Percentiles rank a stretch among this genome's conserved stretches.
Conservation (phyloP, 2,888 invertebrate species). For the Ectropis crepuscularia region DNA sequence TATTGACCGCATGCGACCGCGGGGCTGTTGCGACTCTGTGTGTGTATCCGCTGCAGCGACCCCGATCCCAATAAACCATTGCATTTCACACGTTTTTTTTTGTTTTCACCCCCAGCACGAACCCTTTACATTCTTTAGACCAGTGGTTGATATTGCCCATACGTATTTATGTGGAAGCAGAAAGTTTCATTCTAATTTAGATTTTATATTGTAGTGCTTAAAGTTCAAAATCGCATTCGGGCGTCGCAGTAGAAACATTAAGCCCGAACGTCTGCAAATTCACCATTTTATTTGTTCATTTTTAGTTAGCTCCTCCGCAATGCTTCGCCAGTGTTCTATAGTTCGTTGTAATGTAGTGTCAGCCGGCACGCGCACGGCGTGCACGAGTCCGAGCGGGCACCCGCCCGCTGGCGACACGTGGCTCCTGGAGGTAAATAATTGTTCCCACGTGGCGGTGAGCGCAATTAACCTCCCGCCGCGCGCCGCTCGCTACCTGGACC, state of each 20-base stretch:
- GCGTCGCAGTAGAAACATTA: conserved; percentile 66
- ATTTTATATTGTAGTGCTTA: conserved; percentile 55
- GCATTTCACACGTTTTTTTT: conserved; percentile 43
- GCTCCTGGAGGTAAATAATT: conserved; percentile 80
- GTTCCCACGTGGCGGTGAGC: conserved; percentile 74
- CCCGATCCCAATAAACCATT: conserved; percentile 47
- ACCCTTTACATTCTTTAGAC: conserved; percentile 45
- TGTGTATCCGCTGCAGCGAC: conserved; percentile 38
- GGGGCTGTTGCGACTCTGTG: conserved; percentile 53
- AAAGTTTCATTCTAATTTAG: conserved; percentile 49
- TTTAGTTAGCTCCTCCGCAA: conserved; percentile 79
- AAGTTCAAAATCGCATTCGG: conserved; percentile 55
- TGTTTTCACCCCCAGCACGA: conserved; percentile 52
- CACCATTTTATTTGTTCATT: conserved; percentile 80
- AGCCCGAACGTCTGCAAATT: conserved; percentile 80
- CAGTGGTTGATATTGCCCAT: conserved; percentile 53
- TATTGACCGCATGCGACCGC: conserved; percentile 64
- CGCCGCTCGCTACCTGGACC: conserved; percentile 61
- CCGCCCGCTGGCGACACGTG: conserved; percentile 61
- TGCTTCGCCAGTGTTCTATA: conserved; percentile 70
- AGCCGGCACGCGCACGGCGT: conserved; percentile 21
- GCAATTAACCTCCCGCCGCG: conserved; percentile 71
- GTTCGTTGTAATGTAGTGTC: conserved; percentile 46
- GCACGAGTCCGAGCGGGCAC: conserved; percentile 28
- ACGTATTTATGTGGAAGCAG: conserved; percentile 58